Evolutionary conservation across 2,113 vertebrate species (phyloP).

Genomic region (Manacus vitellinus): DNA sequence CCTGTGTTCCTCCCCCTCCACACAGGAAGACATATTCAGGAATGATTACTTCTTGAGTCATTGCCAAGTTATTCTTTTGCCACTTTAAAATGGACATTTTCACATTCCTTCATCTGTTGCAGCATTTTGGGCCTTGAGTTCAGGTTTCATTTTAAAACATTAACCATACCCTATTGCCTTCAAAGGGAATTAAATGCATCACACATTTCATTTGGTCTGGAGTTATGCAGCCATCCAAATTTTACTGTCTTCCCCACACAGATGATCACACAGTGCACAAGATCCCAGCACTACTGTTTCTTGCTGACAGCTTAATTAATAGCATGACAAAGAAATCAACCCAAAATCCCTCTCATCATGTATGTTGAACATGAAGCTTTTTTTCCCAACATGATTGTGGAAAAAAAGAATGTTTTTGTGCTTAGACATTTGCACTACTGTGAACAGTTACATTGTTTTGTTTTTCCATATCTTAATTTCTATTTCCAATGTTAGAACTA

Average conservation of each 20-base stretch:
- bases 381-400: background rate
- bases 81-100: background rate
- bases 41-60: background rate
- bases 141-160: background rate
- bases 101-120: background rate
- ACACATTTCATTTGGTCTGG: background rate
- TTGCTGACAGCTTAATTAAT: background rate
- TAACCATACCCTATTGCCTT: background rate
- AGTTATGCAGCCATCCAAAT: background rate
- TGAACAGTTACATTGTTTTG: background rate
- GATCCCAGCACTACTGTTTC: background rate
- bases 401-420: background rate
- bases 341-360: background rate
- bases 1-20: background rate
- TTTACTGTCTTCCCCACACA: background rate
- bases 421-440: background rate
- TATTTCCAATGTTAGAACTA: background rate
- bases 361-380: background rate
- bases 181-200: background rate
- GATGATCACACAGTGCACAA: background rate
- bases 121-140: background rate
- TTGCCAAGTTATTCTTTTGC: background rate
- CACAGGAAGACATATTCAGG: background rate
- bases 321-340: background rate
- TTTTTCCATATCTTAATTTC: background rate